Evolutionary conservation across 2,797 vertebrate species (phyloP), one percentile per base, ranked within the genome.

Genomic region (Sebastes hubbsi): DNA sequence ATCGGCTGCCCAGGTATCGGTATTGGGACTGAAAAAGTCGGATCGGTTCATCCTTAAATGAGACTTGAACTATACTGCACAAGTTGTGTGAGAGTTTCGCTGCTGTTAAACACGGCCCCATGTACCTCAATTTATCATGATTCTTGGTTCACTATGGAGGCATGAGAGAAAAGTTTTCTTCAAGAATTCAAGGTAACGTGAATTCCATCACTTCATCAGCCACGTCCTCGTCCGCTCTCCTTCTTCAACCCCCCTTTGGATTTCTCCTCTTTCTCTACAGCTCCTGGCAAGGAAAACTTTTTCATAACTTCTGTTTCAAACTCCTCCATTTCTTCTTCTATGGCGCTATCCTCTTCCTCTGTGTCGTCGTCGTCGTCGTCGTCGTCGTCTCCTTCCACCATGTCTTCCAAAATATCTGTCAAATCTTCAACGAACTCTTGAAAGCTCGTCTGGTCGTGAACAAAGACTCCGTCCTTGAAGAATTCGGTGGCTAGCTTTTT

Each of bases 351-450:
- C n/a, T 81, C 65, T 27, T 78, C 79, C 0, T 85, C 75, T 52
- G 96, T 90, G 1, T 77, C 81, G 0, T 2, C 58, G 12, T 96
- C 92, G 1, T 73, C 79, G 1, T 5, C 72, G 5, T 96, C 92
- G 1, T 5, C 72, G 5, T 95, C 94, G 14, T 97, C 93, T 3
- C 32, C 85, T 78, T 95, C 87, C 0, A 96, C 97, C 92, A 96
- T 87, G 67, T 97, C 97, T 87, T 99, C 98, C 84, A 99, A 90
- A 80, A 97, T 95, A 29, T 99, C 97, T 1, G 90, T 95, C 75
- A 98, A 56, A 0, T 98, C 96, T 2, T 98, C 97, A 46, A 95
- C 95, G 2, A 98, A 97, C 77, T 97, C 97, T 0, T 92, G 86
- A 49, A 99, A 99, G 46, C 95, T 96, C 82, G 96, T 94, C 70